Conservation (phyloP, 1,140 invertebrate species). For the Coptotermes formosanus region DNA sequence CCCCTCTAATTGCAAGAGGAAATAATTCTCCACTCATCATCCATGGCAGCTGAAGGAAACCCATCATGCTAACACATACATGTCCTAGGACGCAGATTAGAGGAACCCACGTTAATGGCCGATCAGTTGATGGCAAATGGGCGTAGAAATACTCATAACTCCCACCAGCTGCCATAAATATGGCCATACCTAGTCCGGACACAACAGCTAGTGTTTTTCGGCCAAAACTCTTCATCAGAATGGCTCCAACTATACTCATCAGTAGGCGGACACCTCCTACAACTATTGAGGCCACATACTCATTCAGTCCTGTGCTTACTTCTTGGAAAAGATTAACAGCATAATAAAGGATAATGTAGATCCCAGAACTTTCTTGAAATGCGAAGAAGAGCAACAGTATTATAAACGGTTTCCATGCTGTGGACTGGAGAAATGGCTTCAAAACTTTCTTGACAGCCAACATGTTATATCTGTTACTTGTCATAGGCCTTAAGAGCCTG, state of each 20-base stretch:
- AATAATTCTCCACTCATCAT: conserved; percentile 75
- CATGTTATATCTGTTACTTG: conserved; percentile 24
- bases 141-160: conserved; percentile 50
- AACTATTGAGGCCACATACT: conserved; percentile 68
- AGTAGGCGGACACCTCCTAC: conserved; percentile 67
- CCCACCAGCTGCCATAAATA: conserved; percentile 59
- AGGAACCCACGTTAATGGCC: conserved; percentile 56
- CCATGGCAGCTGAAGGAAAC: conserved; percentile 71
- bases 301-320: conserved; percentile 64
- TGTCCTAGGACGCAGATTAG: conserved; percentile 63
- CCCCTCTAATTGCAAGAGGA: conserved; percentile 62
- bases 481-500: conserved; percentile 32
- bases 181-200: conserved; percentile 62
- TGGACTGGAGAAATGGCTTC: conserved; percentile 42
- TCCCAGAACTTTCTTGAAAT: conserved; percentile 69
- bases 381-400: conserved; percentile 63
- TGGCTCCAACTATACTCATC: conserved; percentile 65
- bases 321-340: conserved; percentile 67
- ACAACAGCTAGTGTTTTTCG: conserved; percentile 64
- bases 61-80: conserved; percentile 70
- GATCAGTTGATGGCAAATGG: conserved; percentile 44
- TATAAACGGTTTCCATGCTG: conserved; percentile 62
- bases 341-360: conserved; percentile 76
- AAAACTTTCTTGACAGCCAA: background rate
- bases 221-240: conserved; percentile 67